phyloP scores from a whole-genome alignment of 1,140 invertebrate genomes.

The Olivierus martensii region DNA sequence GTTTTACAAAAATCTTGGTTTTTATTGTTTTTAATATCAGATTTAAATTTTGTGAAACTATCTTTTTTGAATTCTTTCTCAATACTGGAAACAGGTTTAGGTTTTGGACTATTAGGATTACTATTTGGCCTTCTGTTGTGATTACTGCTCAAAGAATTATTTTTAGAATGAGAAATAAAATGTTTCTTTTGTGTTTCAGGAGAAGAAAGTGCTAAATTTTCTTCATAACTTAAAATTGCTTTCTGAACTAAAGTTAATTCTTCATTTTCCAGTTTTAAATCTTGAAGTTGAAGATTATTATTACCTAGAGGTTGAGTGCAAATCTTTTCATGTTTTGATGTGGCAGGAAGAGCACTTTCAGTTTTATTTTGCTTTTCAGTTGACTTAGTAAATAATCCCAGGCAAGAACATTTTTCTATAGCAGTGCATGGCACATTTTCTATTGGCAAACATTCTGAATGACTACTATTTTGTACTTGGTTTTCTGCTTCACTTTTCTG shows the following conservation, averaged over 20 bases:
- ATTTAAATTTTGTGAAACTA: no score
- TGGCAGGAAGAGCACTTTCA: background rate
- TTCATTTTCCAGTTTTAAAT: no score
- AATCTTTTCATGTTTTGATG: background rate
- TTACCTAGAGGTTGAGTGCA: background rate
- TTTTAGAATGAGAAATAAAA: no score
- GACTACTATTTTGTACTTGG: background rate
- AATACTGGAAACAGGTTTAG: no score
- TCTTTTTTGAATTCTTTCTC: no score
- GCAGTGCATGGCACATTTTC: background rate
- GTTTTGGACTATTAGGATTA: no score
- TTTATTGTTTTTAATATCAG: no score
- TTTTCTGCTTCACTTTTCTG: no score
- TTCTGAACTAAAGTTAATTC: constrained; percentile 14
- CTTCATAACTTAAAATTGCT: constrained; percentile 19
- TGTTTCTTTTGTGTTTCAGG: constrained; percentile 13
- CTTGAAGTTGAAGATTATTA: background rate
- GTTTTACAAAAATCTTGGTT: no score
- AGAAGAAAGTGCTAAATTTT: constrained; percentile 11
- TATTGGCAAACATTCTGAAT: background rate
- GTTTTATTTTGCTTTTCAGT: background rate
- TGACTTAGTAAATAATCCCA: background rate
- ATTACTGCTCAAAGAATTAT: no score
- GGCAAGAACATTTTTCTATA: background rate
- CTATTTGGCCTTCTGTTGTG: no score